Evolutionary conservation across 1,140 invertebrate genomes (phyloP).

Genomic region (Dendroctonus ponderosae): DNA sequence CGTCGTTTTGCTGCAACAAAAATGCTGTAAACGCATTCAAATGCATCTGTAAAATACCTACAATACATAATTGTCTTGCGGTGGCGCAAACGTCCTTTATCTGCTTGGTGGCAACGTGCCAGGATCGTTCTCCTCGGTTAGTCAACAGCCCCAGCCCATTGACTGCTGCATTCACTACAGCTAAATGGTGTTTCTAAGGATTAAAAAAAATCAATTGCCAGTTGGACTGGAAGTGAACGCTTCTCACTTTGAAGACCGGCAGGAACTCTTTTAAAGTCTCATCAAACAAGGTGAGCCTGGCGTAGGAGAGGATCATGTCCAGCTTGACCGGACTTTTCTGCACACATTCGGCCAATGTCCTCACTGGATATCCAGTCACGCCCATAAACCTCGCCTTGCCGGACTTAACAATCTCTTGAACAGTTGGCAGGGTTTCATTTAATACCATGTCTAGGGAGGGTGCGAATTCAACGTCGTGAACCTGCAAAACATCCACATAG

Average conservation of each 20-base stretch:
- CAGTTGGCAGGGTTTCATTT: conserved; percentile 80
- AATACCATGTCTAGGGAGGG: conserved; percentile 73
- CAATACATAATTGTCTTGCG: conserved; percentile 54
- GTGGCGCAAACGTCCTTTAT: conserved; percentile 64
- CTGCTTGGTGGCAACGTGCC: conserved; percentile 78
- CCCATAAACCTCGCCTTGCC: conserved; percentile 84
- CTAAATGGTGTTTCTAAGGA: conserved; percentile 55
- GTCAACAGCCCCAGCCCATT: conserved; percentile 81
- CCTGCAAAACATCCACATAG: conserved; percentile 88
- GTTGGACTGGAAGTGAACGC: neutral
- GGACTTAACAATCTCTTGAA: conserved; percentile 69
- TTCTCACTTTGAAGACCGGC: conserved; percentile 69
- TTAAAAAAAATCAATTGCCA: neutral
- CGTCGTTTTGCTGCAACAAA: conserved; percentile 55
- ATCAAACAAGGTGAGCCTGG: conserved; percentile 77
- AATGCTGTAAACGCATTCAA: neutral
- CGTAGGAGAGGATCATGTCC: conserved; percentile 75
- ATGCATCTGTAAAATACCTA: neutral
- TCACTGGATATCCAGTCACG: conserved; percentile 83
- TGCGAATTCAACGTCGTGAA: conserved; percentile 90
- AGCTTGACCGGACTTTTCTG: conserved; percentile 67
- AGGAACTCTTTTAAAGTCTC: conserved; percentile 70
- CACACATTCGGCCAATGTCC: conserved; percentile 70
- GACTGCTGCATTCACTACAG: conserved; percentile 78
- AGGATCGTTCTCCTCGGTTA: conserved; percentile 68